Conservation (phyloP, 2,797 vertebrate genomes). For the Microctenopoma stevenorrisi region DNA sequence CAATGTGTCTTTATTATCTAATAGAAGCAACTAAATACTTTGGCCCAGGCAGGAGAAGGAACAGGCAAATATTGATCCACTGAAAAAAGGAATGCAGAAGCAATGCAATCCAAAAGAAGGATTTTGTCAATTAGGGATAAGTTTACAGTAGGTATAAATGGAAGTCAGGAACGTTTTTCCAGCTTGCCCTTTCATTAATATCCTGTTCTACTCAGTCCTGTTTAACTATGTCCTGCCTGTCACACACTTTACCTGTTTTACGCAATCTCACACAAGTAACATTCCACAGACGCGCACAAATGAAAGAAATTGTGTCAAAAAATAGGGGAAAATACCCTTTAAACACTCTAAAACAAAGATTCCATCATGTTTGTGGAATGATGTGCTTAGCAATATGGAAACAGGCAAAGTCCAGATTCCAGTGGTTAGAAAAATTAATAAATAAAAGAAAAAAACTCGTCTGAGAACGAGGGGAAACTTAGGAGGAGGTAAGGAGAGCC, state of each 20-base stretch:
- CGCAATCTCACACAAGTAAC: conserved; percentile 57
- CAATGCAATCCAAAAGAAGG: conserved; percentile 55
- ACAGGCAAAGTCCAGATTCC: conserved; percentile 81
- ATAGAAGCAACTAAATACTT: conserved; percentile 77
- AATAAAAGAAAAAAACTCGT: conserved; percentile 75
- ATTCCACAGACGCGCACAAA: conserved; percentile 71
- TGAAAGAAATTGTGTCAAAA: conserved; percentile 79
- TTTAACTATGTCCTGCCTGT: conserved; percentile 50
- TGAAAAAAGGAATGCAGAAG: conserved; percentile 60
- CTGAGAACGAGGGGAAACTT: conserved; percentile 78
- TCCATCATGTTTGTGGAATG: conserved; percentile 89
- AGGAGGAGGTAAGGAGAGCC: conserved; percentile 76
- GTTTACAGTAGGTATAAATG: conserved; percentile 57
- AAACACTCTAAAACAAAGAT: conserved; percentile 82
- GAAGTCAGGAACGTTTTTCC: conserved; percentile 61
- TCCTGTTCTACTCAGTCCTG: conserved; percentile 67
- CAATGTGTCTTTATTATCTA: conserved; percentile 67
- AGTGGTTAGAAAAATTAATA: conserved; percentile 80
- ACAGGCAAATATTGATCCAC: conserved; percentile 80
- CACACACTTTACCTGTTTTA: conserved; percentile 45
- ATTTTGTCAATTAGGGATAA: conserved; percentile 67
- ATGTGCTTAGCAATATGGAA: conserved; percentile 86
- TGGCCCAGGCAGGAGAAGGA: conserved; percentile 52
- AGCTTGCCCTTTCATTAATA: conserved; percentile 65
- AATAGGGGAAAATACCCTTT: conserved; percentile 74